A percentile compares a stretch with the other conserved stretches of the same genome.
Conservation (phyloP, 2,888 invertebrate species). For the Ennomos fuscantarius region DNA sequence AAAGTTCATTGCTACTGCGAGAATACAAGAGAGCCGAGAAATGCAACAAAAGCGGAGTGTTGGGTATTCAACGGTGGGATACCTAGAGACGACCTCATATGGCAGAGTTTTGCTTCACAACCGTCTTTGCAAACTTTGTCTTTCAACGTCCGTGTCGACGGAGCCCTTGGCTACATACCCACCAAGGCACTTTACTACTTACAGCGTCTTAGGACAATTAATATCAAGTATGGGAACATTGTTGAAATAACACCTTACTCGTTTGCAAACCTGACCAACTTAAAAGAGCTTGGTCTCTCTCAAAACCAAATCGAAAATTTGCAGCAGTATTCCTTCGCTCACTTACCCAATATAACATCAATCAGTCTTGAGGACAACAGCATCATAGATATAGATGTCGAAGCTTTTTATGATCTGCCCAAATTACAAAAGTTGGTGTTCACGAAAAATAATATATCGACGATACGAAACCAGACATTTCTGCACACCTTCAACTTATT, state of each 20-base stretch:
- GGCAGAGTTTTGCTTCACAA: slow-evolving; percentile 91
- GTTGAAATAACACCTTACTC: slow-evolving; percentile 88
- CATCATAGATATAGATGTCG: slow-evolving; percentile 89
- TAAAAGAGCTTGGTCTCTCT: slow-evolving; percentile 88
- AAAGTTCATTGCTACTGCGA: slow-evolving; percentile 89
- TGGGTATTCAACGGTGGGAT: slow-evolving; percentile 90
- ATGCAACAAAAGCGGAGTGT: slow-evolving; percentile 91
- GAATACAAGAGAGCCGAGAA: slow-evolving; percentile 77
- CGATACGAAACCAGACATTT: slow-evolving; percentile 94
- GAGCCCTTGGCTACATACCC: slow-evolving; percentile 89
- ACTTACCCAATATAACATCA: slow-evolving; percentile 88
- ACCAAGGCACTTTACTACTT: slow-evolving; percentile 88
- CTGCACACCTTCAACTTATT: slow-evolving; percentile 89
- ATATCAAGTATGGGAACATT: slow-evolving; percentile 90
- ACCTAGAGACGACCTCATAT: slow-evolving; percentile 88
- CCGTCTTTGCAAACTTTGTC: slow-evolving; percentile 88
- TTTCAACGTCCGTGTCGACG: slow-evolving; percentile 89
- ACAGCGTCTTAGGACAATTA: slow-evolving; percentile 87
- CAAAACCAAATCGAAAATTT: slow-evolving; percentile 89
- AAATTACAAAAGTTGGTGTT: slow-evolving; percentile 90
- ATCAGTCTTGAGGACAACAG: slow-evolving; percentile 91
- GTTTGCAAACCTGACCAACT: slow-evolving; percentile 89
- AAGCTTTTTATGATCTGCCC: slow-evolving; percentile 90
- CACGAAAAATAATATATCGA: slow-evolving; percentile 93
- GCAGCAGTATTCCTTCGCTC: slow-evolving; percentile 89